Evolutionary conservation across 1,140 invertebrate species (phyloP).

Genomic region (Bombus difficillimus): DNA sequence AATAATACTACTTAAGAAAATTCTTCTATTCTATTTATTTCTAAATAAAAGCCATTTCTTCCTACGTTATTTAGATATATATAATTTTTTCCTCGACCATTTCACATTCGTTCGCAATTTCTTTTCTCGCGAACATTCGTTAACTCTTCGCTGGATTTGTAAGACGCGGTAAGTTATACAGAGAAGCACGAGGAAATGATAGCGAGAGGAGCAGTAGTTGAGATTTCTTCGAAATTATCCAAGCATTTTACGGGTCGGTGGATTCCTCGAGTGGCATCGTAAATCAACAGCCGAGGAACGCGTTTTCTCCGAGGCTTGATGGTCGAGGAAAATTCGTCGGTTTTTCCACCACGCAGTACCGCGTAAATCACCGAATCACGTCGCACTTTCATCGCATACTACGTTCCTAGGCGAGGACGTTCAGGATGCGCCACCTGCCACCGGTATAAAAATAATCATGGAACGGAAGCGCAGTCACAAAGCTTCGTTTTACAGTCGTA

Average conservation of each 20-base stretch:
- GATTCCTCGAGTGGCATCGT: slow-evolving; percentile 9
- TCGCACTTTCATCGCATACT: neutral
- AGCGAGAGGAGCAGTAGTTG: neutral
- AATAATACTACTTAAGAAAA: too few relatives aligned
- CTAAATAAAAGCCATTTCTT: too few relatives aligned
- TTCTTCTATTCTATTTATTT: too few relatives aligned
- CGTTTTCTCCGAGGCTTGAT: slow-evolving; percentile 8
- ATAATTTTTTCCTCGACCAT: too few relatives aligned
- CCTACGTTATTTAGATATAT: too few relatives aligned
- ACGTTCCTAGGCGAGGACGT: too few relatives aligned
- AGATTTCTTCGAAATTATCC: slow-evolving; percentile 48
- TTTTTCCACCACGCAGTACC: slow-evolving; percentile 18
- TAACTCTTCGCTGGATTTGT: neutral
- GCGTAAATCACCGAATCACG: slow-evolving; percentile 29
- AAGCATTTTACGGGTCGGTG: slow-evolving; percentile 25
- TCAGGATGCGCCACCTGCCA: neutral
- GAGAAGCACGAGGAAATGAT: slow-evolving; percentile 4
- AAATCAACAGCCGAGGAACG: slow-evolving; percentile 34
- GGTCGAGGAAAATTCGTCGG: slow-evolving; percentile 36
- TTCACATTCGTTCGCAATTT: too few relatives aligned
- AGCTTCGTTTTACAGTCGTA: neutral
- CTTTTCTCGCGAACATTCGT: neutral
- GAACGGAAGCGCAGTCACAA: too few relatives aligned
- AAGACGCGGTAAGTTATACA: too few relatives aligned
- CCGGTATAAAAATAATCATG: slow-evolving; percentile 4